Conservation (phyloP, 2,888 invertebrate genomes). For the Thysanoteuthis rhombus region DNA sequence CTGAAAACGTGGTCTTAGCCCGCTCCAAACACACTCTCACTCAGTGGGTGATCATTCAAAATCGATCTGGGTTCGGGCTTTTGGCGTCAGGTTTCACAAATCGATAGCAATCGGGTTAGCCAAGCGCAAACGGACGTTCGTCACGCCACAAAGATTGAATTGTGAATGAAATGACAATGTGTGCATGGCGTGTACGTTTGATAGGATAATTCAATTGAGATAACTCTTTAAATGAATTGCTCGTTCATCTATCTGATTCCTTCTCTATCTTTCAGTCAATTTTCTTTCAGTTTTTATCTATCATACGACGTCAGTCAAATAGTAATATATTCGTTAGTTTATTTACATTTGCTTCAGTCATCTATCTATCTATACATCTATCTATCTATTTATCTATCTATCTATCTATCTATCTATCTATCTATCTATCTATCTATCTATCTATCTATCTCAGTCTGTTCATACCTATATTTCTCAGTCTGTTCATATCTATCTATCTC, state of each 20-base stretch:
- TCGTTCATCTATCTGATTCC: not conserved
- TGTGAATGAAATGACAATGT: not conserved
- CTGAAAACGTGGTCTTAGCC: not conserved
- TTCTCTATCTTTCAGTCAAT: not conserved
- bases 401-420: too few species aligned
- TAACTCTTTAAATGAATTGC: not conserved
- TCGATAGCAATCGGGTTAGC: not conserved
- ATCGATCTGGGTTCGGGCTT: slow-evolving; percentile 12
- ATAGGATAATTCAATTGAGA: not conserved
- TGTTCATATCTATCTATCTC: too few species aligned
- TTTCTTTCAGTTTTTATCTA: too few species aligned
- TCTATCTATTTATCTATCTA: too few species aligned
- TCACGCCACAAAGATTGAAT: not conserved
- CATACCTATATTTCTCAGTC: too few species aligned
- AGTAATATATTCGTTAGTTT: too few species aligned
- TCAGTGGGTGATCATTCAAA: slow-evolving; percentile 12
- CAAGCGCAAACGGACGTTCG: not conserved
- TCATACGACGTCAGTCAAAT: too few species aligned
- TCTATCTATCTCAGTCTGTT: too few species aligned
- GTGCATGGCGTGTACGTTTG: not conserved
- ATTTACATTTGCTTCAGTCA: too few species aligned
- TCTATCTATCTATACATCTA: not conserved
- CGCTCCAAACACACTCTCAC: not conserved
- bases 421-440: too few species aligned
- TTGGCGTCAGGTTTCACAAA: not conserved